Evolutionary conservation across 2,888 invertebrate genomes (phyloP).

Genomic region (Agrotis clavis): DNA sequence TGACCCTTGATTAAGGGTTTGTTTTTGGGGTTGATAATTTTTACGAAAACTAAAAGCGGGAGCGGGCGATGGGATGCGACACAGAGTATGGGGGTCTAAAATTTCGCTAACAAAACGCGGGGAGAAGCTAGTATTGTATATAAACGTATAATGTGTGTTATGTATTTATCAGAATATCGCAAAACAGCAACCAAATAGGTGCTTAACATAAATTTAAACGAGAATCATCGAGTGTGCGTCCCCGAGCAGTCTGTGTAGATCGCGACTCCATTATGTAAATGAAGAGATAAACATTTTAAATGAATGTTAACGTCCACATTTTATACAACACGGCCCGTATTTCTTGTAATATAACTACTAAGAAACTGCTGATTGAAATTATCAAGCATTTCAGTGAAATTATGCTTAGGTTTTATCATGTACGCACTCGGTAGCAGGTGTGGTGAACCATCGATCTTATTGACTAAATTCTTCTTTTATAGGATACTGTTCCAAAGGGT

Average conservation of each 20-base stretch:
- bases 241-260: slow-evolving; percentile 84
- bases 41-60: too few relatives aligned
- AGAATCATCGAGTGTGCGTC: slow-evolving; percentile 75
- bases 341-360: slow-evolving; percentile 69
- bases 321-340: slow-evolving; percentile 77
- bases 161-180: slow-evolving; percentile 54
- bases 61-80: too few relatives aligned
- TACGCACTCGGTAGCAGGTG: slow-evolving; percentile 47
- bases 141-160: slow-evolving; percentile 36
- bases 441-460: slow-evolving; percentile 20
- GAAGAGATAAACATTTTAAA: slow-evolving; percentile 87
- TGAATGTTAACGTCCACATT: slow-evolving; percentile 80
- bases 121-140: background rate
- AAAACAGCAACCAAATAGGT: slow-evolving; percentile 66
- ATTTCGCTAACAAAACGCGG: too few relatives aligned
- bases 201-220: slow-evolving; percentile 72
- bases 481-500: too few relatives aligned
- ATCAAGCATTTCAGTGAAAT: slow-evolving; percentile 63
- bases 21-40: too few relatives aligned
- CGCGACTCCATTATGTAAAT: slow-evolving; percentile 86
- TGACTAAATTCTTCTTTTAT: too few relatives aligned
- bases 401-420: slow-evolving; percentile 54
- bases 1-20: too few relatives aligned
- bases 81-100: too few relatives aligned
- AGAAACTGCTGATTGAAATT: slow-evolving; percentile 65